phyloP scores from a whole-genome alignment of 2,113 vertebrate species.

The Lathamus discolor region DNA sequence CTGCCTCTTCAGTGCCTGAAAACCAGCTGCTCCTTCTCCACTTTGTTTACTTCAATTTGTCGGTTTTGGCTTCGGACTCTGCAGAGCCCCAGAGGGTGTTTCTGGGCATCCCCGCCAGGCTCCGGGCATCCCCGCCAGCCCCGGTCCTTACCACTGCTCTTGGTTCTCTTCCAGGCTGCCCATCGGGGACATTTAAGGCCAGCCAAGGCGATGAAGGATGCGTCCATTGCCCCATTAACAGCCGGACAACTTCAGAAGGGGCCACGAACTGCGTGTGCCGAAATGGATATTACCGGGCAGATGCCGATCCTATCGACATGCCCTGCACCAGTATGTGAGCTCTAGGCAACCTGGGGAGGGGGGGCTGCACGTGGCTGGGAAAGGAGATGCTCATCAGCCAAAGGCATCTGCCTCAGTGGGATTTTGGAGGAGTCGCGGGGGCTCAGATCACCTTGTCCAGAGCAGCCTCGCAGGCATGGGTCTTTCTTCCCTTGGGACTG shows the following conservation, averaged over 20 bases:
- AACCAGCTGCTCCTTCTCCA: background rate
- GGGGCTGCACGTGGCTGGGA: accelerated
- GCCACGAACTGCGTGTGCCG: conserved; percentile 90
- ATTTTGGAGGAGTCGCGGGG: background rate
- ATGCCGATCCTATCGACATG: conserved; percentile 88
- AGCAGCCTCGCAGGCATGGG: background rate
- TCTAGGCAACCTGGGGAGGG: background rate
- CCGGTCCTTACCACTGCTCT: background rate
- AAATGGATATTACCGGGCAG: conserved; percentile 85
- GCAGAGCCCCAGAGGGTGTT: background rate
- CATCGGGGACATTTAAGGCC: conserved; percentile 87
- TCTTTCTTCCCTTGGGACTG: background rate
- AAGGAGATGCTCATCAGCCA: background rate
- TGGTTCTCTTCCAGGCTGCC: conserved; percentile 80
- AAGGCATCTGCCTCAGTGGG: background rate
- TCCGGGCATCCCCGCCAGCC: background rate
- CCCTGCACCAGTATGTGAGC: conserved; percentile 88
- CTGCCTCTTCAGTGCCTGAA: background rate
- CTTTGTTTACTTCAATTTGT: background rate
- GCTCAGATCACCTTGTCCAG: background rate
- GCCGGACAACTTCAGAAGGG: conserved; percentile 87
- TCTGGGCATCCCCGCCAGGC: background rate
- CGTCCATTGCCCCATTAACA: conserved; percentile 89
- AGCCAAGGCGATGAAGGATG: conserved; percentile 90
- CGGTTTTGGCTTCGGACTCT: background rate